These are phyloP conservation scores for Phymorhynchus buccinoides DNA, from an alignment of 1,140 invertebrate species.

Conservation along the genomic window DNA sequence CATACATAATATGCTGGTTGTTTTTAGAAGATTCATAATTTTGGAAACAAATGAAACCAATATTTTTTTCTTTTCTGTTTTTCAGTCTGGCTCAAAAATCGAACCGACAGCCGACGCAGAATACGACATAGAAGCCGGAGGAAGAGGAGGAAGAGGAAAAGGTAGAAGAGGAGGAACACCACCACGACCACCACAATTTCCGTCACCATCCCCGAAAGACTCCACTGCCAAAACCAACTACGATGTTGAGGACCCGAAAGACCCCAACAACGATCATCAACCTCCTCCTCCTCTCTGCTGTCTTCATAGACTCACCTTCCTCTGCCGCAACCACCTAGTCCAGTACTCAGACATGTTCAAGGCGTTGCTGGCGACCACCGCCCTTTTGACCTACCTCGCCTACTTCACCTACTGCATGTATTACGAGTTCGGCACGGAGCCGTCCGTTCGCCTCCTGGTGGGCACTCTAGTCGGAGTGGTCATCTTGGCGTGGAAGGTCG, in stretches of 20 bases:
- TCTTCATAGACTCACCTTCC: not conserved
- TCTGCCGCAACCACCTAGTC: not conserved
- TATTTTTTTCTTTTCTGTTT: too few relatives aligned
- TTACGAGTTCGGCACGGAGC: conserved; percentile 21
- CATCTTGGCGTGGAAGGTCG: not conserved
- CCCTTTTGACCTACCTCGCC: not conserved
- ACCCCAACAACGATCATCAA: not conserved
- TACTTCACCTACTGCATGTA: conserved; percentile 32
- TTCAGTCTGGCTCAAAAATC: too few relatives aligned
- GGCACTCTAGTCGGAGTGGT: not conserved
- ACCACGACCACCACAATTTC: too few relatives aligned
- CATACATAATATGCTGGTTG: too few relatives aligned
- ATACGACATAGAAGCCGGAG: too few relatives aligned
- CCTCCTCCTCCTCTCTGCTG: not conserved
- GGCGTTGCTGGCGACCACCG: not conserved
- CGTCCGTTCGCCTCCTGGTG: conserved; percentile 21
- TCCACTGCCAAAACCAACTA: not conserved
- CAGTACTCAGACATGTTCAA: not conserved
- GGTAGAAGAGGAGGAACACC: too few relatives aligned
- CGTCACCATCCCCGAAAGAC: too few relatives aligned
- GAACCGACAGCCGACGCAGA: too few relatives aligned
- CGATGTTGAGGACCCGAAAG: not conserved
- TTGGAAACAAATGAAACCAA: too few relatives aligned
- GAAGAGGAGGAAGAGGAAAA: too few relatives aligned
- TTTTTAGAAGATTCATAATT: too few relatives aligned